These are phyloP conservation scores for Dendroctonus valens DNA, from an alignment of 1,140 invertebrate genomes.

Conservation along the genomic window DNA sequence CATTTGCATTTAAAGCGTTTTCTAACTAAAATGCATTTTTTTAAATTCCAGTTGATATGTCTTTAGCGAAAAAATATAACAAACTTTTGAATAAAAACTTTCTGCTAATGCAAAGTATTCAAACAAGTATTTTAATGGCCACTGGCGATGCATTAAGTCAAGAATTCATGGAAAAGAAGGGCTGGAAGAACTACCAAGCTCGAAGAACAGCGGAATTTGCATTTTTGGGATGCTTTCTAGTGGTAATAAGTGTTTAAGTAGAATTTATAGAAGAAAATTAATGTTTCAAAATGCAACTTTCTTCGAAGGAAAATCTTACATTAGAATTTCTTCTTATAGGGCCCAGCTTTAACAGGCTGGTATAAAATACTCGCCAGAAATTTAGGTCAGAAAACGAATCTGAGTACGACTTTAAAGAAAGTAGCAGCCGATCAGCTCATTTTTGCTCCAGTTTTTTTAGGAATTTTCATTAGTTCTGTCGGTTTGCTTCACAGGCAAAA, in stretches of 20 bases:
- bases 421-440: constrained; percentile 69
- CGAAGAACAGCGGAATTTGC: constrained; percentile 54
- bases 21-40: background rate
- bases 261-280: background rate
- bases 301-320: background rate
- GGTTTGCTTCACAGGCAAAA: constrained; percentile 62
- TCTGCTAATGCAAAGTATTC: constrained; percentile 52
- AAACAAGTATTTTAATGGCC: constrained; percentile 54
- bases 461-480: constrained; percentile 58
- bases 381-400: constrained; percentile 35
- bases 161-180: constrained; percentile 52
- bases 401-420: constrained; percentile 57
- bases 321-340: constrained; percentile 23
- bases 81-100: constrained; percentile 47
- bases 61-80: constrained; percentile 43
- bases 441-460: constrained; percentile 67
- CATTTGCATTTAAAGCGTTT: too few species aligned
- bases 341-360: constrained; percentile 33
- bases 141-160: constrained; percentile 55
- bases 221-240: constrained; percentile 53
- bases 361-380: constrained; percentile 19
- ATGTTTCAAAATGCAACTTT: background rate
- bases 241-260: constrained; percentile 45
- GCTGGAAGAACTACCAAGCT: constrained; percentile 42
- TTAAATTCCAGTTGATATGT: background rate